Evolutionary conservation across 2,888 invertebrate genomes (phyloP), one percentile per base, ranked within the genome.

Genomic region (Arrhopalites spinosus): DNA sequence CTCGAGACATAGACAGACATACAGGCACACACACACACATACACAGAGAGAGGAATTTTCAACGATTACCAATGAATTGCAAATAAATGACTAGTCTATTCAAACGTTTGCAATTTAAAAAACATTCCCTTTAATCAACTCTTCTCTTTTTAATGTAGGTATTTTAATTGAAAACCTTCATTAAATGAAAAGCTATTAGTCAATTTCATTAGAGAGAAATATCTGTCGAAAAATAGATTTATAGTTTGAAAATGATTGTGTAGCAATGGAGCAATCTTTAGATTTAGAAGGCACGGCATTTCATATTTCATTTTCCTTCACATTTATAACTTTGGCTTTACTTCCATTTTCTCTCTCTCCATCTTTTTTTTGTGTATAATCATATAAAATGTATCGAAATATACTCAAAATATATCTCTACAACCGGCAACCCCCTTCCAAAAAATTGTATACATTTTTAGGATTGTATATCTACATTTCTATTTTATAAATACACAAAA

Each of bases 201-300:
- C 63, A 72, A 72, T 63, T 72, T 72, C 72, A 72, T 63, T 72
- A 63, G 64, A 72, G 63, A 72, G 72, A 72, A 72, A 72, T 72
- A 72, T 63, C 63, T 71, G 59, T 72, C 63, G 72, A 63, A 63
- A 72, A 72, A 72, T 61, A 72, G 72, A 72, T 72, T 72, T 72
- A 72, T 72, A 23, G 72, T 45, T 72, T 45, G 43, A 63, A 63
- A 72, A 72, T 72, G 63, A 72, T 72, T 72, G 72, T 72, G 72
- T 63, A 63, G 43, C 63, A 63, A 61, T 61, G n/a, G n/a, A n/a
- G n/a, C n/a, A n/a, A n/a, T 45, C 63, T 72, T 20, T 11, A 66
- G 29, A 50, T 5, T 15, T 50, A 36, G 36, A 59, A 63, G 43
- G 59, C 45, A 63, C 23, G 71, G 72, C 72, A 72, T 72, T 72